A percentile compares a stretch with the other conserved stretches of the same genome.
Conservation (phyloP, 2,797 vertebrate genomes). For the Poeciliopsis infans region DNA sequence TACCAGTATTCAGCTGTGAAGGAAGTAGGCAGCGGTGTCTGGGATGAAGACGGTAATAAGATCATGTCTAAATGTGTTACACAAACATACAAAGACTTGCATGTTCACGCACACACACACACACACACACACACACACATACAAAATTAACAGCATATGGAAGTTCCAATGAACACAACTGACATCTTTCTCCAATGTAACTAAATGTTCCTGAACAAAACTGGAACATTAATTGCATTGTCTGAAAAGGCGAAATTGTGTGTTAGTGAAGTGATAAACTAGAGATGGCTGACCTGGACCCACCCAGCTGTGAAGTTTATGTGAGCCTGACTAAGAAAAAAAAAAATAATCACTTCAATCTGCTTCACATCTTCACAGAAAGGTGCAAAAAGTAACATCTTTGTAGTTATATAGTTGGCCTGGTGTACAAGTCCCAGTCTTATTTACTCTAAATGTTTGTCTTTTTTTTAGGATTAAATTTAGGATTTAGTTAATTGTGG, state of each 20-base stretch:
- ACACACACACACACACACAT: background rate
- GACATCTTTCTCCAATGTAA: conserved; percentile 40
- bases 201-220: conserved; percentile 41
- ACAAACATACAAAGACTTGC: conserved; percentile 49
- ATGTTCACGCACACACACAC: background rate
- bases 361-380: background rate
- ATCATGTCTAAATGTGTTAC: conserved; percentile 62
- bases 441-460: background rate
- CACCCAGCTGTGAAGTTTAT: background rate
- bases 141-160: conserved; percentile 16
- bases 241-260: background rate
- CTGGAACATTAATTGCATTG: conserved; percentile 20
- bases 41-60: conserved; percentile 61
- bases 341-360: background rate
- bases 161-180: conserved; percentile 27
- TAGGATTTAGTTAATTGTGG: background rate
- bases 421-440: background rate
- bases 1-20: conserved; percentile 64
- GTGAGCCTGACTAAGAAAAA: too few relatives aligned
- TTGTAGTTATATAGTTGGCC: background rate
- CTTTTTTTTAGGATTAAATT: background rate
- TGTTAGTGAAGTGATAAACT: conserved; percentile 2
- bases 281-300: background rate
- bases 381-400: background rate
- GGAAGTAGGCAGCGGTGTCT: conserved; percentile 59